phyloP scores from a whole-genome alignment of 2,113 vertebrate genomes.

The Dromas ardeola region DNA sequence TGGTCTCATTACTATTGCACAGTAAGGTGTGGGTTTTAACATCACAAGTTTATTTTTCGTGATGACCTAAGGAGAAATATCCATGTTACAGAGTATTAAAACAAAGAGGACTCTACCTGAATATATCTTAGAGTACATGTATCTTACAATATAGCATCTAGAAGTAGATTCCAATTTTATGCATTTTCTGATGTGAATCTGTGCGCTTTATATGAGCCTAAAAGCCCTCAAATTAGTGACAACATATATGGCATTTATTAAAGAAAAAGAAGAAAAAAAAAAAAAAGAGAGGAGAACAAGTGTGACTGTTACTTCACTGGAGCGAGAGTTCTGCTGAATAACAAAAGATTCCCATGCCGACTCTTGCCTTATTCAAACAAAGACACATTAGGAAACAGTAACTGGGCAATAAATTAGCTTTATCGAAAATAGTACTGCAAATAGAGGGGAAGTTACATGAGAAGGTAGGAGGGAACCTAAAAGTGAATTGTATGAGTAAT shows the following conservation, averaged over 20 bases:
- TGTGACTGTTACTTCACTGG: not conserved
- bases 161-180: not conserved
- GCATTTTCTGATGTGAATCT: conserved; percentile 25
- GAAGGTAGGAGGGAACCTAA: conserved; percentile 21
- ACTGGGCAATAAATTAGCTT: not conserved
- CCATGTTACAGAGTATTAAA: not conserved
- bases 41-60: not conserved
- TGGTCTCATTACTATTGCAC: not conserved
- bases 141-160: not conserved
- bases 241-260: not conserved
- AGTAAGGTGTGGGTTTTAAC: conserved; percentile 9
- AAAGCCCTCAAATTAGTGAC: not conserved
- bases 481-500: conserved; percentile 51
- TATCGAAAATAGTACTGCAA: conserved; percentile 36
- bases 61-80: not conserved
- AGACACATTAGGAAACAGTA: conserved; percentile 23
- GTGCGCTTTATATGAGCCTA: not conserved
- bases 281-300: not conserved
- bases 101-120: not conserved
- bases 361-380: conserved; percentile 52
- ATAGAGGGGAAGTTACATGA: conserved; percentile 25
- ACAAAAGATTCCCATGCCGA: conserved; percentile 3
- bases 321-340: conserved; percentile 15
- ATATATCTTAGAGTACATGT: not conserved
- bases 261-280: not conserved